phyloP scores from a whole-genome alignment of 2,888 invertebrate genomes.

The Plutella xylostella region DNA sequence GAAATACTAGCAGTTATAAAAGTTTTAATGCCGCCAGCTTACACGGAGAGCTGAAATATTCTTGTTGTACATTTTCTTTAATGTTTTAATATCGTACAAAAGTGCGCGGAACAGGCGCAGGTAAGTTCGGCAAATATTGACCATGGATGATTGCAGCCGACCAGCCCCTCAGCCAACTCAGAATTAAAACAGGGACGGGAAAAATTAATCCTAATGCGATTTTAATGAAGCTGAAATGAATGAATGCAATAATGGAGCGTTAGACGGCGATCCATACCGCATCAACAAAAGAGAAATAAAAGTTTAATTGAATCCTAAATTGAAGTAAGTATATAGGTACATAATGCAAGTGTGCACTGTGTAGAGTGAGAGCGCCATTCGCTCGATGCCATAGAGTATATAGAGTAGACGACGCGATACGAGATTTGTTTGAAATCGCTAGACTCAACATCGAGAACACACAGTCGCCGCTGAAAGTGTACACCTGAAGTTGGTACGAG shows the following conservation, averaged over 20 bases:
- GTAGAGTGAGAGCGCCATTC: too few species aligned
- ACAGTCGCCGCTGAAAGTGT: slow-evolving; percentile 57
- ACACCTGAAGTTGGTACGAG: slow-evolving; percentile 63
- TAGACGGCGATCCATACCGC: slow-evolving; percentile 35
- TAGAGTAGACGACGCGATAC: too few species aligned
- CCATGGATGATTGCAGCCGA: slow-evolving; percentile 61
- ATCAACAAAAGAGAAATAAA: slow-evolving; percentile 1
- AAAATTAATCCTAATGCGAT: slow-evolving; percentile 71
- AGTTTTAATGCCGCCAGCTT: neutral
- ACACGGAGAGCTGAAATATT: neutral
- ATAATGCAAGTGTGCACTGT: too few species aligned
- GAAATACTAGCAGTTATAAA: neutral
- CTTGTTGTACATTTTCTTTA: neutral
- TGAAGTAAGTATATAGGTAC: too few species aligned
- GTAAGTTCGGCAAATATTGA: slow-evolving; percentile 63
- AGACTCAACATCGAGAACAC: neutral
- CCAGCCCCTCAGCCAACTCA: slow-evolving; percentile 54
- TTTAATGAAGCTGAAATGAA: slow-evolving; percentile 68
- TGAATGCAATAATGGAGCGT: slow-evolving; percentile 64
- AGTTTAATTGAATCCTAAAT: neutral
- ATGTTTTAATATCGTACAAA: slow-evolving; percentile 17
- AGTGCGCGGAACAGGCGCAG: slow-evolving; percentile 27
- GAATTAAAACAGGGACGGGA: slow-evolving; percentile 67
- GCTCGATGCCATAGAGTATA: too few species aligned
- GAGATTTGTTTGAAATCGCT: too few species aligned